Conservation (phyloP, 2,797 vertebrate genomes). For the Crax fasciolata region DNA sequence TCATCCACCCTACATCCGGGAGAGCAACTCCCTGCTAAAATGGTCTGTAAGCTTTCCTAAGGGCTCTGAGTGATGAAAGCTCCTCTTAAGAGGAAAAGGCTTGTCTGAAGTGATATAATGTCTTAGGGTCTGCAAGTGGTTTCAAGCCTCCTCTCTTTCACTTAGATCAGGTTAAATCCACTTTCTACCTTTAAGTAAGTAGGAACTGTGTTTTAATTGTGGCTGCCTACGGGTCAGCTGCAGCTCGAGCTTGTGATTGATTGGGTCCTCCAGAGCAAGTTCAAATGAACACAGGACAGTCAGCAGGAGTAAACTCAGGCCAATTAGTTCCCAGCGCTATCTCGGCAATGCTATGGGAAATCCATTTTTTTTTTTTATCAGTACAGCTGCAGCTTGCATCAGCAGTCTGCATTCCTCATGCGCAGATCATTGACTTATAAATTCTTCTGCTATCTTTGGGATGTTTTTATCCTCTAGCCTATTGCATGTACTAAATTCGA, state of each 20-base stretch:
- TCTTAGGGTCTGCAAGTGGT: neutral
- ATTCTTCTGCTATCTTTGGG: slow-evolving; percentile 54
- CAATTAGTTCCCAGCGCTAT: slow-evolving; percentile 63
- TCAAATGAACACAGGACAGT: slow-evolving; percentile 31
- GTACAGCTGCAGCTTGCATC: slow-evolving; percentile 57
- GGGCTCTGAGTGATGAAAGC: neutral
- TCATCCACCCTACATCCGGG: neutral
- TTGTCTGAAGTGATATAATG: neutral
- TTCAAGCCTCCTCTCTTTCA: neutral
- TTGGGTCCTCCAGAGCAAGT: slow-evolving; percentile 41
- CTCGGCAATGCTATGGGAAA: slow-evolving; percentile 19
- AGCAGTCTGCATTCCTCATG: slow-evolving; percentile 34
- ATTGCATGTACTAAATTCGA: slow-evolving; percentile 40
- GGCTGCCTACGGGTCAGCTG: slow-evolving; percentile 28
- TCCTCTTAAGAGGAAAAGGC: neutral
- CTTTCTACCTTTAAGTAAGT: slow-evolving; percentile 12
- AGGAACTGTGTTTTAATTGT: slow-evolving; percentile 67
- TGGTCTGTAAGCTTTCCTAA: neutral
- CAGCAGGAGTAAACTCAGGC: slow-evolving; percentile 56
- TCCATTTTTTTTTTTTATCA: slow-evolving; percentile 68
- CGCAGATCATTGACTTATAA: slow-evolving; percentile 51
- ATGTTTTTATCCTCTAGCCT: slow-evolving; percentile 22
- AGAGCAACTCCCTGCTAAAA: neutral
- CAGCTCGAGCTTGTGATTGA: slow-evolving; percentile 55
- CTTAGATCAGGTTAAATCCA: slow-evolving; percentile 50